Evolutionary conservation across 2,888 invertebrate species (phyloP), one percentile per base, ranked within the genome.

Genomic region (Cepaea hortensis): DNA sequence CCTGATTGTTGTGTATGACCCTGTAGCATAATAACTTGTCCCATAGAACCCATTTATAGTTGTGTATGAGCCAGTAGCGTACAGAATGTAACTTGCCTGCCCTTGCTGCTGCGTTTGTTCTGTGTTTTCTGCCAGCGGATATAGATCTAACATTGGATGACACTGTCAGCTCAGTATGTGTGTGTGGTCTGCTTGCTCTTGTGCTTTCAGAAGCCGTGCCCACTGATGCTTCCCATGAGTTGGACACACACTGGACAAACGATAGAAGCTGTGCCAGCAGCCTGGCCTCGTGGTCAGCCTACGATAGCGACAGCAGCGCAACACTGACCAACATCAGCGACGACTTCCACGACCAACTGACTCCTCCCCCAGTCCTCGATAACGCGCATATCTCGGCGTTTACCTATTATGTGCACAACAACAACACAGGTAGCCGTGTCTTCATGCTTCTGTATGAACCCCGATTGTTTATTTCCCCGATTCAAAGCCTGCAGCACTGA

Each of bases 271-370:
- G 76, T 65, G 50, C 65, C 68, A 79, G 61, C 65, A 23, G 82
- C 81, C 80, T 85, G 85, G 81, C 85, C 15, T 61, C 80, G 73
- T 85, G 85, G 82, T 86, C 82, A 20, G 73, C 85, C 7, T 70
- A 50, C 62, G 75, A 65, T 70, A 70, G 76, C 50, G 55, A 80
- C 35, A 68, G 62, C 86, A 86, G 77, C 86, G 55, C 20, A 75
- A 82, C 73, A 48, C 18, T 62, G 35, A 73, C 65, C 85, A 85
- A 75, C 85, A 50, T 23, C 82, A 82, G 6, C 65, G 79, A 35
- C 79, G 15, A 61, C 85, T 23, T 15, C 68, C 15, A 85, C 85
- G 15, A 35, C 84, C 77, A 80, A 35, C 13, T 48, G 48, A 18
- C 18, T 18, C 48, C 48, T 20, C 75, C 76, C 20, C 72, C 35